Base-by-base conservation (phyloP, 1,140 invertebrate genomes). In the Saccostrea echinata region DNA sequence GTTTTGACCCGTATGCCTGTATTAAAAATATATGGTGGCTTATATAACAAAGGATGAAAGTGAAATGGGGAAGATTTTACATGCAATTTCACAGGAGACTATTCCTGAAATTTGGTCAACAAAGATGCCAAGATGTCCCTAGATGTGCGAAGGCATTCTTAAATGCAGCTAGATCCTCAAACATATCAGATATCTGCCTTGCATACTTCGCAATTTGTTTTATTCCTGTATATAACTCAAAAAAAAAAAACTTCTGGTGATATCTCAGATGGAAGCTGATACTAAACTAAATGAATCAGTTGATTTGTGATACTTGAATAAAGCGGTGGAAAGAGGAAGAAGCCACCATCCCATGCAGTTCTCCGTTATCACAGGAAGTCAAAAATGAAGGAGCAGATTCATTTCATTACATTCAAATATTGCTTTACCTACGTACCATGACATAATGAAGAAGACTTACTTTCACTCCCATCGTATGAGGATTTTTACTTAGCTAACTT, bases 71-170 rank as follows among this genome's bases (percentile, higher is more conserved):
- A 68, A 88, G 27, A 12, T 90, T 35, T 80, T 90, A 43, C 86
- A 90, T 24, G 53, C 81, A 12, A 81, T 87, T n/a, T n/a, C n/a
- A n/a, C n/a, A n/a, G 6, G 85, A 76, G 21, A 87, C 83, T 8
- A 30, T 83, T 8, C 83, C 43, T 24, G 61, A 85, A 30, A 43
- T 64, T 51, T 84, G 83, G 30, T 84, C 57, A 43, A 1, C 86
- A 84, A 88, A 83, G 35, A 80, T 55, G 57, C 18, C 80, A 51
- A 86, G 76, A 9, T 51, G 84, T 71, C n/a, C n/a, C n/a, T n/a
- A n/a, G n/a, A n/a, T n/a, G n/a, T n/a, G 86, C 89, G 1, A 86
- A 86, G 27, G 85, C 80, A 30, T 91, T 91, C 53, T 53, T 91
- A 16, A 86, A 53, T 4, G 81, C 84, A 16, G 21, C 18, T 43